Percentiles rank a stretch among this genome's conserved stretches.
These are phyloP conservation scores for Cryptotermes secundus DNA, from an alignment of 1,140 invertebrate species.

Conservation along the genomic window DNA sequence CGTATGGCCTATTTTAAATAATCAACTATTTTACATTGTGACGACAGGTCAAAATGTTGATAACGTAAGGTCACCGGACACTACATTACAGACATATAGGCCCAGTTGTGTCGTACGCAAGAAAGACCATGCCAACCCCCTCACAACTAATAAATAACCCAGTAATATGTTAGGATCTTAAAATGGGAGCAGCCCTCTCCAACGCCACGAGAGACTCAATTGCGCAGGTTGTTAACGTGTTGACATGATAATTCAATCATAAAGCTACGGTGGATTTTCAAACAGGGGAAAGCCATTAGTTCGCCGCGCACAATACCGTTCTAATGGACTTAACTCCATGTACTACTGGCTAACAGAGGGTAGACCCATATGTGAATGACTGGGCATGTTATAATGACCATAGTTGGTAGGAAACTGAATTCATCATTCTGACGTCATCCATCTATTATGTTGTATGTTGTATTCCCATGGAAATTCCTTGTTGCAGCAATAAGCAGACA, in stretches of 20 bases:
- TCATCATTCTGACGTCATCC: conserved; percentile 18
- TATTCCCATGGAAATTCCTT: background rate
- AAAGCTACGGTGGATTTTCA: conserved; percentile 16
- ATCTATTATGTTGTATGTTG: conserved; percentile 14
- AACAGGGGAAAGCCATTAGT: conserved; percentile 18
- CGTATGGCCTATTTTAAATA: no score
- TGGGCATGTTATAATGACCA: conserved; percentile 11
- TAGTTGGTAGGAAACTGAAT: conserved; percentile 12
- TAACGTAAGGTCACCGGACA: no score
- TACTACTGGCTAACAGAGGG: no score
- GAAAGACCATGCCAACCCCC: no score
- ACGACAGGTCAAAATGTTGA: no score
- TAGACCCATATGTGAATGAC: background rate
- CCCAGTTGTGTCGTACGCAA: background rate
- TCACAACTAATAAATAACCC: background rate
- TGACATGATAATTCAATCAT: conserved; percentile 20
- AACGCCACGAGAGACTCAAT: background rate
- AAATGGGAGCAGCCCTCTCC: background rate
- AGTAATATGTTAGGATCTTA: conserved; percentile 14
- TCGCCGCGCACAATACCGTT: conserved; percentile 10
- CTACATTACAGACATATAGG: no score
- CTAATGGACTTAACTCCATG: conserved; percentile 2
- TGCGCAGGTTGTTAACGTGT: background rate
- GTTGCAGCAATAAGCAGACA: background rate
- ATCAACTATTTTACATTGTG: no score